Evolutionary conservation across 1,140 invertebrate genomes (phyloP), one percentile per base, ranked within the genome.

Genomic region (Drosophila grimshawi): DNA sequence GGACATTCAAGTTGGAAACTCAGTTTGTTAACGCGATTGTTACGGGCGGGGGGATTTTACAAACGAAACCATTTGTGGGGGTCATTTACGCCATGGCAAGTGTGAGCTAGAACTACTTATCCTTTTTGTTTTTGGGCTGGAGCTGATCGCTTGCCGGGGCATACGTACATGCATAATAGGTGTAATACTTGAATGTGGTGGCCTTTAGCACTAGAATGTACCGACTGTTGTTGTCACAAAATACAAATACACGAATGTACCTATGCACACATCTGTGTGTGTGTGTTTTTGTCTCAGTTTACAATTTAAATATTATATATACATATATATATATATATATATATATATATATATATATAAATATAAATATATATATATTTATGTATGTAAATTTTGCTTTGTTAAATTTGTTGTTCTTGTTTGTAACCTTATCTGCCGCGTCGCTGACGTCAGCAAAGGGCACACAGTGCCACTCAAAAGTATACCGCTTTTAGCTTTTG

Each of bases 201-300:
- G 83, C 79, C 59, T 80, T 82, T 86, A 82, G 83, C 83, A 74
- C 72, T 70, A 80, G 83, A 86, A 86, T 86, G 83, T 86, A 77
- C 65, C 73, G 81, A 78, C 60, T 70, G 29, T 74, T 46, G 10
- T 33, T 60, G 66, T 62, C 66, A 53, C 64, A 75, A 67, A 81
- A 85, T 80, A 73, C 81, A 85, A 57, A 60, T 69, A 79, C 71
- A 64, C 61, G 49, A 79, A 46, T 79, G 64, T 67, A 19, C 19
- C 19, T 19, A 62, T 69, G 51, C 65, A 62, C 32, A 8, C 55
- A 57, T 53, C 35, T 59, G 48, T 19, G 11, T 35, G 29, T 45
- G n/a, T 72, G 51, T 60, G 41, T 19, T 19, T 19, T 19, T 68
- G 63, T 63, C 49, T 63, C 64, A 65, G 69, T 51, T 83, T 76